Evolutionary conservation across 2,888 invertebrate genomes (phyloP).

Genomic region (Dicycla oo): DNA sequence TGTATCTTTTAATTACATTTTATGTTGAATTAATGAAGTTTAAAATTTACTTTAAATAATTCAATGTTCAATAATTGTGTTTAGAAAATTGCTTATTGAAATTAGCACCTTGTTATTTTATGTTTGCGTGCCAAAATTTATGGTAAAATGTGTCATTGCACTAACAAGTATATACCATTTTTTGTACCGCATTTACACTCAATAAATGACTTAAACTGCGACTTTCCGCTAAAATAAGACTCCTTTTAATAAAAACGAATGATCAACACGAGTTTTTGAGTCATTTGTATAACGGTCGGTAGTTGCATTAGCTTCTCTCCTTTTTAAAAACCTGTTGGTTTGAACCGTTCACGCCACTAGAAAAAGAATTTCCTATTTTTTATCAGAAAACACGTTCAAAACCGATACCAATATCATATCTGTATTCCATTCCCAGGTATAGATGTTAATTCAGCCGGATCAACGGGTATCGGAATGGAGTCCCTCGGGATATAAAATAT

Average conservation of each 20-base stretch:
- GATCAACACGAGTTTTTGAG: neutral
- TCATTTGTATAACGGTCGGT: neutral
- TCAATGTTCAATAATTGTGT: too few species aligned
- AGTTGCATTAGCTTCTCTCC: neutral
- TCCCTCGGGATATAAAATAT: conserved; percentile 49
- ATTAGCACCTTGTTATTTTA: too few species aligned
- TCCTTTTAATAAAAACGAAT: neutral
- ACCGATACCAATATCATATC: conserved; percentile 6
- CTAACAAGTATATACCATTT: too few species aligned
- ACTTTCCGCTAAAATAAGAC: neutral
- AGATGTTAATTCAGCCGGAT: conserved; percentile 29
- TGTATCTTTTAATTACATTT: too few species aligned
- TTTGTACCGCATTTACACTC: too few species aligned
- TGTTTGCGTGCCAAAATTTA: too few species aligned
- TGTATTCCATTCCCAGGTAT: conserved; percentile 5
- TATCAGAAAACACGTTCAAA: neutral
- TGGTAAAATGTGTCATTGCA: too few species aligned
- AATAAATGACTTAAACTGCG: too few species aligned
- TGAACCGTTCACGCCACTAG: neutral
- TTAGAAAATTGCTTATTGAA: too few species aligned
- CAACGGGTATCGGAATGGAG: conserved; percentile 26
- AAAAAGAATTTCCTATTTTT: neutral
- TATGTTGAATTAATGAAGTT: too few species aligned
- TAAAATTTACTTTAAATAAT: too few species aligned
- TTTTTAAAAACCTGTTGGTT: neutral